Evolutionary conservation across 2,888 invertebrate species (phyloP), one percentile per base, ranked within the genome.

Genomic region (Agapostemon virescens): DNA sequence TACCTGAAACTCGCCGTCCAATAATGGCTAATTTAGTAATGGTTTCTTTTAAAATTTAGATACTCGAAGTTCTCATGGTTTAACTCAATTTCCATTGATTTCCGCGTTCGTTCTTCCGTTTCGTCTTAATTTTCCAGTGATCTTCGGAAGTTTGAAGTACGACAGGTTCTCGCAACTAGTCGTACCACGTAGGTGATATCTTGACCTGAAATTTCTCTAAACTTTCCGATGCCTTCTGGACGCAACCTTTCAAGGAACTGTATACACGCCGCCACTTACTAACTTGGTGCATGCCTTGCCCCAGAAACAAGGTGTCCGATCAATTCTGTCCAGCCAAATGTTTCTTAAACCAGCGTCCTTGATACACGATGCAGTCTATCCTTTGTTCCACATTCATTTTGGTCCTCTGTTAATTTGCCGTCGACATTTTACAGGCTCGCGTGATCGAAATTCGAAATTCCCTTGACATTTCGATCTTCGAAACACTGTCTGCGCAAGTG

Each of bases 171-270:
- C 36, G 26, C 63, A 74, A 79, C 64, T 83, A 61, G 69, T 66
- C 33, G 66, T 69, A 36, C 74, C 64, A 63, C 30, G 69, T 69
- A 71, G 75, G 61, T 70, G 77, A 74, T 77, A 83, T 85, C 85
- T 84, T 83, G 85, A 83, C 81, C 83, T 79, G 81, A 85, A 85
- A 80, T 84, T 71, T 69, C 79, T 75, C 72, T 77, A 42, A 75
- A 82, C 84, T 79, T 61, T 49, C 79, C 42, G 42, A 61, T 69
- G 70, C 67, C 82, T 77, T 75, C 61, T 72, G 64, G 63, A 61
- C 26, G 67, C 49, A 23, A 71, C 36, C 45, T 42, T 64, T 61
- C 33, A 68, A 55, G 80, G 74, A 79, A 69, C 55, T 69, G 79
- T 79, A 79, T 55, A 33, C 66, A 67, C 38, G 69, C 36, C 30